Evolutionary conservation across 2,113 vertebrate species (phyloP).

Genomic region (Rhineura floridana): DNA sequence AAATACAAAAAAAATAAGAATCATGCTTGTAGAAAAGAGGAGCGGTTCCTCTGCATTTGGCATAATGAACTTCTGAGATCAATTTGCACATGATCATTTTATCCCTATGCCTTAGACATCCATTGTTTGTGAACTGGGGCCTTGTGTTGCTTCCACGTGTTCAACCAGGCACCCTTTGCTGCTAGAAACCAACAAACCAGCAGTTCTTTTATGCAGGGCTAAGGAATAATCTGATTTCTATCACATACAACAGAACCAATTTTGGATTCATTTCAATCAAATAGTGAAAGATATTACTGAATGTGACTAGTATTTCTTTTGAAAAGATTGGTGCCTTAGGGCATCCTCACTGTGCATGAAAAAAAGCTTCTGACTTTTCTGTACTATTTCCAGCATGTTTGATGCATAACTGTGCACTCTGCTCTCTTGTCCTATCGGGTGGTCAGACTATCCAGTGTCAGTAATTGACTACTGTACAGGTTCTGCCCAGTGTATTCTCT

Average conservation of each 20-base stretch:
- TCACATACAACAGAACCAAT: too few relatives aligned
- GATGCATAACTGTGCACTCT: background rate
- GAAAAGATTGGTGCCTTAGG: background rate
- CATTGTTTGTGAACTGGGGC: too few relatives aligned
- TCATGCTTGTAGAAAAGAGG: background rate
- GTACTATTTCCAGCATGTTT: background rate
- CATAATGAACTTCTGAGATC: too few relatives aligned
- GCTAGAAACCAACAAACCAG: too few relatives aligned
- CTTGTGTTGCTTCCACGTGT: background rate
- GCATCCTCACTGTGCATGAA: background rate
- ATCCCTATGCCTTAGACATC: too few relatives aligned
- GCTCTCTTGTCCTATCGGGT: background rate
- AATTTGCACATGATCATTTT: background rate
- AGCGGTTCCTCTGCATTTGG: background rate
- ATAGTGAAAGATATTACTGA: too few relatives aligned
- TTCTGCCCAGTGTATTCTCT: too few relatives aligned
- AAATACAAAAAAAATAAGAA: background rate
- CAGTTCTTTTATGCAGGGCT: too few relatives aligned
- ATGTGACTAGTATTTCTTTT: too few relatives aligned
- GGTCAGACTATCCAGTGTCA: background rate
- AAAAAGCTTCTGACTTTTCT: background rate
- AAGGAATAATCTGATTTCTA: too few relatives aligned
- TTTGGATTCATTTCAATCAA: too few relatives aligned
- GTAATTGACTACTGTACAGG: background rate
- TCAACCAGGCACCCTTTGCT: too few relatives aligned